Conservation (phyloP, 2,888 invertebrate species). For the Branchellion lobata region DNA sequence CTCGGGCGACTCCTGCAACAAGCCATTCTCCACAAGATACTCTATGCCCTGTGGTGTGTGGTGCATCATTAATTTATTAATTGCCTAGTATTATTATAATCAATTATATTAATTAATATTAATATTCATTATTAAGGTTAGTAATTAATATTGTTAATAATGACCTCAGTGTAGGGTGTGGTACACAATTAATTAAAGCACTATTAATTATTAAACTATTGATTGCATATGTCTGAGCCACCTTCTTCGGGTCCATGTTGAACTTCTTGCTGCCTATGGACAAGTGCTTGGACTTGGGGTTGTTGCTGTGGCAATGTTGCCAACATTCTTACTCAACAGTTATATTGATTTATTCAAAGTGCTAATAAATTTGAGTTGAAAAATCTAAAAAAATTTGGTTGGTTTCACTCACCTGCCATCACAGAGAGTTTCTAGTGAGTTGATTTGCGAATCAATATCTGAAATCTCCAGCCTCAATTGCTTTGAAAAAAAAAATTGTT, state of each 20-base stretch:
- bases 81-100: background rate
- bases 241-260: conserved; percentile 98
- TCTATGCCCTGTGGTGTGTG: conserved; percentile 84
- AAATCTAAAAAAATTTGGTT: too few relatives aligned
- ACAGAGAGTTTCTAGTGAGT: conserved; percentile 31
- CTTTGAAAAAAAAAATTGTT: conserved; percentile 14
- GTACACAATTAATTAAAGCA: too few relatives aligned
- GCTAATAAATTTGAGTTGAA: background rate
- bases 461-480: conserved; percentile 36
- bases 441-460: conserved; percentile 31
- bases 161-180: too few relatives aligned
- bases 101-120: background rate
- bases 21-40: conserved; percentile 88
- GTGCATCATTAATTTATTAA: background rate
- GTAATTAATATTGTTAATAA: background rate
- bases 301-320: conserved; percentile 50
- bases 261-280: conserved; percentile 78
- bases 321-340: background rate
- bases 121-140: background rate
- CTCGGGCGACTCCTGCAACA: conserved; percentile 68
- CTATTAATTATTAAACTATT: too few relatives aligned
- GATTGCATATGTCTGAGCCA: too few relatives aligned
- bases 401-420: conserved; percentile 26
- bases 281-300: conserved; percentile 60
- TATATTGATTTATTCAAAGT: too few relatives aligned